These are phyloP conservation scores for Sandelia bainsii DNA, from an alignment of 2,797 vertebrate species.

Conservation along the genomic window DNA sequence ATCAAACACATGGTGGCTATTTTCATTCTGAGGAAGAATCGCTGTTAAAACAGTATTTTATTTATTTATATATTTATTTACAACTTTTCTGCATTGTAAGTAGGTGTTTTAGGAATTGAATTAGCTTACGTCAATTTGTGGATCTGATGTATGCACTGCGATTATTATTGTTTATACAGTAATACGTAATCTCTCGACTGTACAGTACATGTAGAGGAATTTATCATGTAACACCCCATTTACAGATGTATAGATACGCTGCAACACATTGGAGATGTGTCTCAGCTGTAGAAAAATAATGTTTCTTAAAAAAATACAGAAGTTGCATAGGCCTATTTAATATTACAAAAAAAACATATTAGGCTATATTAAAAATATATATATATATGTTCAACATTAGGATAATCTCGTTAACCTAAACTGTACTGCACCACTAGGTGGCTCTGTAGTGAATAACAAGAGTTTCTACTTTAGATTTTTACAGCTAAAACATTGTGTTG, in stretches of 20 bases:
- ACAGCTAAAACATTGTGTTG: not conserved
- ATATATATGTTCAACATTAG: not conserved
- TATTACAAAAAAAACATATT: too few relatives aligned
- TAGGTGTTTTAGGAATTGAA: too few relatives aligned
- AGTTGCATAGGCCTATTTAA: not conserved
- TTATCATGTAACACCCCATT: constrained; percentile 7
- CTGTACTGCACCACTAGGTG: constrained; percentile 12
- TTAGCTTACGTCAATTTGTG: not conserved
- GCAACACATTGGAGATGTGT: not conserved
- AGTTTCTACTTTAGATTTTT: not conserved
- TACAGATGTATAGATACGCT: not conserved
- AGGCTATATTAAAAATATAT: not conserved
- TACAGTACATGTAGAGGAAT: not conserved
- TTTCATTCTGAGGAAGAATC: constrained; percentile 59
- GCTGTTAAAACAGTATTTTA: not conserved
- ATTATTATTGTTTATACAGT: not conserved
- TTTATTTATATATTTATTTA: not conserved
- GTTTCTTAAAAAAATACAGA: not conserved
- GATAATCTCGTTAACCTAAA: not conserved
- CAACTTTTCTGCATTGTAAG: not conserved
- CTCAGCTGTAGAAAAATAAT: not conserved
- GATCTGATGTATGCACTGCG: not conserved
- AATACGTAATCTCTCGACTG: not conserved
- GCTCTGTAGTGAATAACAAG: constrained; percentile 3
- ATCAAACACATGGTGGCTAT: constrained; percentile 80